Percentiles rank a stretch among this genome's conserved stretches.
These are phyloP conservation scores for Pseudomugil tenellus DNA, from an alignment of 2,797 vertebrate species.

Conservation along the genomic window DNA sequence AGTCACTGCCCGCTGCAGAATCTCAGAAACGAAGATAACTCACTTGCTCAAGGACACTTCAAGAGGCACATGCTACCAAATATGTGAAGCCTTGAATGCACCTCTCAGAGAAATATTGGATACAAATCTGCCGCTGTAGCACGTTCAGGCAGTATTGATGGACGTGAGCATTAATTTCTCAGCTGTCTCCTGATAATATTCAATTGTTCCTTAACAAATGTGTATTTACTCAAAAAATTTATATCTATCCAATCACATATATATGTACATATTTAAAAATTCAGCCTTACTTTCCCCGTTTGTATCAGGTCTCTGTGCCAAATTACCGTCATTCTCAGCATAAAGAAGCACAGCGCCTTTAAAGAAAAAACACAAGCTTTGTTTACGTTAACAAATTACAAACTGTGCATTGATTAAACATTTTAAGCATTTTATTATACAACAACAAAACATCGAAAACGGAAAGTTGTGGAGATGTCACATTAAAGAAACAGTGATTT, in stretches of 20 bases:
- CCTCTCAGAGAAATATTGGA: constrained; percentile 16
- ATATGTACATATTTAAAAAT: neutral
- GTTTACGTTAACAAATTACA: neutral
- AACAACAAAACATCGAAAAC: neutral
- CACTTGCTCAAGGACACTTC: constrained; percentile 47
- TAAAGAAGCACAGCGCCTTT: constrained; percentile 78
- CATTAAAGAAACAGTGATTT: neutral
- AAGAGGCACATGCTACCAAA: constrained; percentile 15
- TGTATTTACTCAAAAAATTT: neutral
- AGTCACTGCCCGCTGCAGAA: constrained; percentile 34
- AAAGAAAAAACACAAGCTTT: constrained; percentile 6
- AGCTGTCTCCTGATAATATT: constrained; percentile 2
- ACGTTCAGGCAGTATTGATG: constrained; percentile 23
- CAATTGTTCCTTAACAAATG: constrained; percentile 22
- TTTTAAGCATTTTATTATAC: neutral
- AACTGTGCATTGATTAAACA: neutral
- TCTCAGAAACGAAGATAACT: constrained; percentile 39
- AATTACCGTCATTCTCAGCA: constrained; percentile 75
- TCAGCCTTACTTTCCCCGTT: constrained; percentile 73
- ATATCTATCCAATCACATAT: constrained; percentile 2
- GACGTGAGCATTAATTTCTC: constrained; percentile 27
- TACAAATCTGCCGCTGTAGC: constrained; percentile 21
- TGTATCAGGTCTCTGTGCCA: constrained; percentile 71
- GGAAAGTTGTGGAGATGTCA: neutral
- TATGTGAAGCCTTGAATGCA: constrained; percentile 14